phyloP scores from a whole-genome alignment of 2,113 vertebrate species.

The Micronycteris hirsuta region DNA sequence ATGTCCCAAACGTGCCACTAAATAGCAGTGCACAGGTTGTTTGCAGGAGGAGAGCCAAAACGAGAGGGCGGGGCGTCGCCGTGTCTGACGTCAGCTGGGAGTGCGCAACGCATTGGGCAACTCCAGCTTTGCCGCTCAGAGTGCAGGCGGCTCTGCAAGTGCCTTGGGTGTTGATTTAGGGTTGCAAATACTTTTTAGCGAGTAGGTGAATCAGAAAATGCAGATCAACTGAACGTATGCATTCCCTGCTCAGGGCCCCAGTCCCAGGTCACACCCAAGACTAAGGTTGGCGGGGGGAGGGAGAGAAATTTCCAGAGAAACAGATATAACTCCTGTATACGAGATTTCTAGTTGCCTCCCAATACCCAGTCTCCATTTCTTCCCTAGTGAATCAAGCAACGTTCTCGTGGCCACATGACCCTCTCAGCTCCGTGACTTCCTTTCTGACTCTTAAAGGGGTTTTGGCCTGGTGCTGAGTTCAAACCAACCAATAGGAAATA shows the following conservation, averaged over 20 bases:
- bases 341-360: background rate
- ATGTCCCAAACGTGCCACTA: too few relatives aligned
- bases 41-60: background rate
- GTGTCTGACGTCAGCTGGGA: background rate
- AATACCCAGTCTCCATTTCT: background rate
- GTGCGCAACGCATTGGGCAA: accelerated
- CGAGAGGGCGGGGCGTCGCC: accelerated
- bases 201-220: background rate
- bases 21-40: accelerated
- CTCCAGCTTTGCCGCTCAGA: background rate
- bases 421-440: background rate
- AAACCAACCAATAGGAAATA: background rate
- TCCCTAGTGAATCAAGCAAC: background rate
- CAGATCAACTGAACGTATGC: background rate
- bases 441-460: background rate
- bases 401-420: background rate
- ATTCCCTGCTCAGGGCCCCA: background rate
- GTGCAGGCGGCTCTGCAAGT: background rate
- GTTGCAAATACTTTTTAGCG: background rate
- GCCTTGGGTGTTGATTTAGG: background rate
- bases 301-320: background rate
- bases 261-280: background rate
- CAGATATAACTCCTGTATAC: background rate
- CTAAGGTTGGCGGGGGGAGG: background rate
- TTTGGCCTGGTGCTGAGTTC: background rate